Percentiles rank a stretch among this genome's conserved stretches.
phyloP scores from a whole-genome alignment of 2,888 invertebrate species.

The Lycia hirtaria region DNA sequence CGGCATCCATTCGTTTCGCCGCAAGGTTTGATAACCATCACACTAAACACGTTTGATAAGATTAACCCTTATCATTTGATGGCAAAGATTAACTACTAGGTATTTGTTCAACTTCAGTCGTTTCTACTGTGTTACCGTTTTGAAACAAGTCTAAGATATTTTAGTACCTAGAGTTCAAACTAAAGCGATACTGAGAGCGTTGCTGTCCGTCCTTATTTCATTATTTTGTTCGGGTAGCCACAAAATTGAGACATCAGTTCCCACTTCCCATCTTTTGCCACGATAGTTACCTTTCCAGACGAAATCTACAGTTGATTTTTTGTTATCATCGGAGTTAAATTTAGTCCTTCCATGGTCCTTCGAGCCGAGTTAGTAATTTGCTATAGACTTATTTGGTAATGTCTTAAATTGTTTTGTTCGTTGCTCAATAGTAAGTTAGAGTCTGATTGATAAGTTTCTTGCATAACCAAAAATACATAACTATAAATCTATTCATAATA shows the following conservation, averaged over 20 bases:
- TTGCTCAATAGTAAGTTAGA: slow-evolving; percentile 18
- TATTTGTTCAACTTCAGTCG: slow-evolving; percentile 64
- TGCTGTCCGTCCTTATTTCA: too few relatives aligned
- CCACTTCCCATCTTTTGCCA: too few relatives aligned
- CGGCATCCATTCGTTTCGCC: slow-evolving; percentile 63
- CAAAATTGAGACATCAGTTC: too few relatives aligned
- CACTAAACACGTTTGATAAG: slow-evolving; percentile 64
- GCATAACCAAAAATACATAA: slow-evolving; percentile 4
- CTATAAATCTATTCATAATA: slow-evolving; percentile 1
- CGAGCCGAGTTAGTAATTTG: slow-evolving; percentile 16
- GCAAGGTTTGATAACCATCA: slow-evolving; percentile 69
- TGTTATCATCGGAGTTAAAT: slow-evolving; percentile 1
- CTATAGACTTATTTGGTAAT: slow-evolving; percentile 25
- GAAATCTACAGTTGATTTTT: background rate
- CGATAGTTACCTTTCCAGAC: too few relatives aligned
- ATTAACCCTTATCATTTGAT: slow-evolving; percentile 71
- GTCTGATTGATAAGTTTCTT: slow-evolving; percentile 11
- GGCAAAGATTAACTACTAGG: slow-evolving; percentile 80
- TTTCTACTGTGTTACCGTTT: slow-evolving; percentile 66
- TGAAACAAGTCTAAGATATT: slow-evolving; percentile 36
- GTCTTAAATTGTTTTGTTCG: slow-evolving; percentile 22
- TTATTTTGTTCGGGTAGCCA: too few relatives aligned
- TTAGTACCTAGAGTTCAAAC: slow-evolving; percentile 3
- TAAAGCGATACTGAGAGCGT: too few relatives aligned
- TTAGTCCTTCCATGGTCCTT: slow-evolving; percentile 12